Evolutionary conservation across 2,797 vertebrate genomes (phyloP).

Genomic region (Silurus lanzhouensis): DNA sequence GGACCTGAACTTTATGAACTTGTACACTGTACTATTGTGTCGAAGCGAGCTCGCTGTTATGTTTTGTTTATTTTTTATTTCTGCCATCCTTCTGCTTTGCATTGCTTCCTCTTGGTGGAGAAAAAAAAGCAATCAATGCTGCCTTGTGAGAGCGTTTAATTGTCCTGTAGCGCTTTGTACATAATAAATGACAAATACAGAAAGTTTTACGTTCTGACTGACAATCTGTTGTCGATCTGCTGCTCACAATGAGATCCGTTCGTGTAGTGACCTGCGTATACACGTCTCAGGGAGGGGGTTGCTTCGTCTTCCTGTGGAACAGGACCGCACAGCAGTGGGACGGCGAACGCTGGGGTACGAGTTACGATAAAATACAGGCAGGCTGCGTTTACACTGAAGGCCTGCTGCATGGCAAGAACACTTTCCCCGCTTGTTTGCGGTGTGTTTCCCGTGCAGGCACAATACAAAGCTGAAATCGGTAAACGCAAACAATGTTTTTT

Average conservation of each 20-base stretch:
- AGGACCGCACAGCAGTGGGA: neutral
- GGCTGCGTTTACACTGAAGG: neutral
- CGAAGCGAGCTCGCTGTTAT: neutral
- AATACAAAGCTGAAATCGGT: neutral
- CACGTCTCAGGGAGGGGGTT: neutral
- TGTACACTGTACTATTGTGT: constrained; percentile 29
- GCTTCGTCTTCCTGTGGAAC: neutral
- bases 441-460: constrained; percentile 36
- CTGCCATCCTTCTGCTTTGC: constrained; percentile 37
- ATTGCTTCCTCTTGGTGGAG: constrained; percentile 43
- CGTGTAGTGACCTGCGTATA: too few relatives aligned
- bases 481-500: neutral
- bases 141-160: constrained; percentile 61
- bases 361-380: neutral
- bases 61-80: neutral
- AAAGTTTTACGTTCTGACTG: constrained; percentile 77
- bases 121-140: constrained; percentile 42
- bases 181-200: constrained; percentile 85
- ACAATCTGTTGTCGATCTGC: neutral
- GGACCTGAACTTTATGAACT: constrained; percentile 28
- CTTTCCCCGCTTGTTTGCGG: neutral
- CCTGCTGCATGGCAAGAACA: neutral
- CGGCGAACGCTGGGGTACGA: neutral
- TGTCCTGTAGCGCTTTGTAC: constrained; percentile 90
- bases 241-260: neutral